These are phyloP conservation scores for Theodoxus fluviatilis DNA, from an alignment of 2,888 invertebrate genomes.

Conservation along the genomic window DNA sequence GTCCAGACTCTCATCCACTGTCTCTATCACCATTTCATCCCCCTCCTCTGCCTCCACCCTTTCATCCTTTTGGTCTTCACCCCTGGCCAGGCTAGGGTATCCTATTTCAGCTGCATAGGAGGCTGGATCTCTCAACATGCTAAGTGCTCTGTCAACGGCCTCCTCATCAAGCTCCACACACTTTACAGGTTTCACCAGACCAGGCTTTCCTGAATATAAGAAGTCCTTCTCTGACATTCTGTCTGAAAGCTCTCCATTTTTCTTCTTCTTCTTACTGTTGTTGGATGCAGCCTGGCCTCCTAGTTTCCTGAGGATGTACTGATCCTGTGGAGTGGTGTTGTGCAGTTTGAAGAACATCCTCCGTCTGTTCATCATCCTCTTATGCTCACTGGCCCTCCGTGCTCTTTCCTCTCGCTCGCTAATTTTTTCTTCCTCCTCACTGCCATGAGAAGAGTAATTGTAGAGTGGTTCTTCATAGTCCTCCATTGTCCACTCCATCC, in stretches of 20 bases:
- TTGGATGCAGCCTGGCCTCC: conserved; percentile 41
- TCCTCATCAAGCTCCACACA: no score
- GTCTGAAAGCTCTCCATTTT: conserved; percentile 12
- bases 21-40: background rate
- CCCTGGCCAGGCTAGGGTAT: background rate
- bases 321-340: conserved; percentile 39
- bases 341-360: conserved; percentile 38
- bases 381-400: conserved; percentile 12
- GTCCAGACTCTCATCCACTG: conserved; percentile 21
- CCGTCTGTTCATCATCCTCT: conserved; percentile 16
- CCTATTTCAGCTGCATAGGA: background rate
- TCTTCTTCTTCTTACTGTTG: conserved; percentile 27
- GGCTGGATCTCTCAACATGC: no score
- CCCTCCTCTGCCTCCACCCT: no score
- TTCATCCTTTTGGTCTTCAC: conserved; percentile 19
- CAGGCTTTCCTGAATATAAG: no score
- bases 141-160: no score
- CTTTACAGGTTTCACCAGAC: no score
- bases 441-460: conserved; percentile 15
- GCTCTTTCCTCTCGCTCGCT: conserved; percentile 11
- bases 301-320: conserved; percentile 48
- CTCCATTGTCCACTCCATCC: background rate
- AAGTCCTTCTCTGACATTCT: no score
- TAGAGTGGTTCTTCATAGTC: conserved; percentile 21
- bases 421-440: conserved; percentile 26